phyloP scores from a whole-genome alignment of 2,888 invertebrate species.

The Amblyjoppa proteus region DNA sequence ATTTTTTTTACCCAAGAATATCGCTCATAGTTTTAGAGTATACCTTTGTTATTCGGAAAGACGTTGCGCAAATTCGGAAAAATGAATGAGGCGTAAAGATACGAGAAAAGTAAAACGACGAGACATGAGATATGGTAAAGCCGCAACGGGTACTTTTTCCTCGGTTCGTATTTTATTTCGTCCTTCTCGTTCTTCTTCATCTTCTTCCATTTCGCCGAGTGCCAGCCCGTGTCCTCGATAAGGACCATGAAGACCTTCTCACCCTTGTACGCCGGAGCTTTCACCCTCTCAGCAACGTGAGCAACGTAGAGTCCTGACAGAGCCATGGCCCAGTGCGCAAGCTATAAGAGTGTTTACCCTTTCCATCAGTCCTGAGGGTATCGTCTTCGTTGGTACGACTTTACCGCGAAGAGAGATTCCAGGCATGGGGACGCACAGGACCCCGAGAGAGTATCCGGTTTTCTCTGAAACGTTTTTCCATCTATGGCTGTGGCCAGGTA shows the following conservation, averaged over 20 bases:
- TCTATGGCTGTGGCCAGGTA: slow-evolving; percentile 32
- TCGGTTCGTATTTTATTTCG: slow-evolving; percentile 19
- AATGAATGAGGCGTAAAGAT: slow-evolving; percentile 22
- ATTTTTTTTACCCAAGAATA: slow-evolving; percentile 22
- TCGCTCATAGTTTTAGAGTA: slow-evolving; percentile 32
- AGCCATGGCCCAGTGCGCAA: slow-evolving; percentile 14
- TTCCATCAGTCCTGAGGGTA: slow-evolving; percentile 63
- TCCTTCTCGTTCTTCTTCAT: not conserved
- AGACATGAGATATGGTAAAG: slow-evolving; percentile 24
- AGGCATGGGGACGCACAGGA: slow-evolving; percentile 24
- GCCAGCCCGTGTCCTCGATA: slow-evolving; percentile 40
- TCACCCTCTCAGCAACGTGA: not conserved
- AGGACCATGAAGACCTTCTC: slow-evolving; percentile 28
- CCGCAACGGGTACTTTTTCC: slow-evolving; percentile 3
- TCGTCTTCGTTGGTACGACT: slow-evolving; percentile 31
- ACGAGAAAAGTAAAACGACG: not conserved
- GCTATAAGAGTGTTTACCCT: slow-evolving; percentile 64
- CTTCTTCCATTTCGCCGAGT: slow-evolving; percentile 45
- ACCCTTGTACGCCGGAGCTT: slow-evolving; percentile 25
- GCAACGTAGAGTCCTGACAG: slow-evolving; percentile 36
- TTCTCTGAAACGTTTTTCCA: slow-evolving; percentile 51
- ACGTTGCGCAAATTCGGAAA: not conserved
- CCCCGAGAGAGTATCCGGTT: slow-evolving; percentile 56
- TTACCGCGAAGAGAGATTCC: slow-evolving; percentile 21
- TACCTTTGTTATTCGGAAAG: slow-evolving; percentile 41